Conservation (phyloP, 2,113 vertebrate genomes). For the Rhinolophus sinicus region DNA sequence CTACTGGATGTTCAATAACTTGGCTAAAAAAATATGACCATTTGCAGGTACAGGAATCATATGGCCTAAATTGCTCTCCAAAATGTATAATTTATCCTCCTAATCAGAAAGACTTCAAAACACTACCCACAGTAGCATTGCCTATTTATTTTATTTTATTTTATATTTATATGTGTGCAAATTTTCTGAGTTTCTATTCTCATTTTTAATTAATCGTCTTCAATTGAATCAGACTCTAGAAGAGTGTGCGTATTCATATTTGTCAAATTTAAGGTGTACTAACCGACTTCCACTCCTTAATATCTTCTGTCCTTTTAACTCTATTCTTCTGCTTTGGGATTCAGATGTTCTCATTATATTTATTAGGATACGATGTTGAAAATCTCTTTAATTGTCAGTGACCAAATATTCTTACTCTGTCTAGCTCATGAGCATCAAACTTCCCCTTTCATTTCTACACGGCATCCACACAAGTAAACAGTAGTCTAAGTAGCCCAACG, state of each 20-base stretch:
- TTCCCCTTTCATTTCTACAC: not conserved
- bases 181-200: not conserved
- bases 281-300: not conserved
- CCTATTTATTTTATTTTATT: not conserved
- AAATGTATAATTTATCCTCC: not conserved
- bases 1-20: not conserved
- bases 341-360: not conserved
- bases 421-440: not conserved
- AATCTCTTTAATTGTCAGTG: not conserved
- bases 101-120: not conserved
- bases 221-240: not conserved
- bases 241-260: not conserved
- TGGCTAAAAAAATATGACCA: not conserved
- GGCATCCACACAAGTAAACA: not conserved
- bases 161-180: not conserved
- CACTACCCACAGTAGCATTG: not conserved
- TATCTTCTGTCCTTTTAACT: not conserved
- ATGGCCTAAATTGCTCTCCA: not conserved
- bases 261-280: not conserved
- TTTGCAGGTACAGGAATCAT: not conserved
- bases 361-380: not conserved
- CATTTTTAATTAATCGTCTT: not conserved
- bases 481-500: not conserved
- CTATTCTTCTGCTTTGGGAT: not conserved
- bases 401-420: not conserved